Conservation (phyloP, 1,140 invertebrate species). For the Eciton burchellii region DNA sequence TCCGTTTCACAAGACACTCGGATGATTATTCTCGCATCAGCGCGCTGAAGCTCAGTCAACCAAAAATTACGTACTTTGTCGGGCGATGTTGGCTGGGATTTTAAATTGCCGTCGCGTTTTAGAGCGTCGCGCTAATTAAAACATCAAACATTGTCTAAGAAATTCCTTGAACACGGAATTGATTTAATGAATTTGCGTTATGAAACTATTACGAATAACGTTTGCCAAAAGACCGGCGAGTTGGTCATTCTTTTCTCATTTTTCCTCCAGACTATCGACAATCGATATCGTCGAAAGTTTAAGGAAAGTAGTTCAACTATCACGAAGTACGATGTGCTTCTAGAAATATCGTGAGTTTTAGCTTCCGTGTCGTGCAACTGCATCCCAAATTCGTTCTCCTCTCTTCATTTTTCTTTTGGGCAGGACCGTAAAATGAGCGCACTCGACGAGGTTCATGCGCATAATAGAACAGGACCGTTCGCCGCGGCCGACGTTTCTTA, state of each 20-base stretch:
- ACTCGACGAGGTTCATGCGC: constrained; percentile 21
- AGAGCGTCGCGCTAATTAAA: neutral
- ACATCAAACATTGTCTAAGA: neutral
- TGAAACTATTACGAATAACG: constrained; percentile 5
- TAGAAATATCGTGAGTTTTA: neutral
- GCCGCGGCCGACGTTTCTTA: constrained; percentile 23
- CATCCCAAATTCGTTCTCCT: neutral
- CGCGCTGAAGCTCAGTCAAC: neutral
- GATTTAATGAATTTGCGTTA: too few species aligned
- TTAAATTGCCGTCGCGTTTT: constrained; percentile 2
- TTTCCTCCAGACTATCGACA: neutral
- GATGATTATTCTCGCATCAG: neutral
- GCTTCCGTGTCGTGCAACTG: neutral
- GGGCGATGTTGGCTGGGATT: neutral
- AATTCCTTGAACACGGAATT: too few species aligned
- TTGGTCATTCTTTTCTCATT: constrained; percentile 11
- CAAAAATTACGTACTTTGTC: neutral
- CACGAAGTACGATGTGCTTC: constrained; percentile 13
- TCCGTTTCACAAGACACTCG: constrained; percentile 18
- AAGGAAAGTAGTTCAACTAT: neutral
- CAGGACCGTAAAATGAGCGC: constrained; percentile 25
- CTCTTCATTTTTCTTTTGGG: constrained; percentile 5
- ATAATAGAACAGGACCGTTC: constrained; percentile 22
- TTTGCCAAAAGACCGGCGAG: neutral
- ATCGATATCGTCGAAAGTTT: constrained; percentile 13